Conservation (phyloP, 2,888 invertebrate genomes). For the Quadroppia sp. region DNA sequence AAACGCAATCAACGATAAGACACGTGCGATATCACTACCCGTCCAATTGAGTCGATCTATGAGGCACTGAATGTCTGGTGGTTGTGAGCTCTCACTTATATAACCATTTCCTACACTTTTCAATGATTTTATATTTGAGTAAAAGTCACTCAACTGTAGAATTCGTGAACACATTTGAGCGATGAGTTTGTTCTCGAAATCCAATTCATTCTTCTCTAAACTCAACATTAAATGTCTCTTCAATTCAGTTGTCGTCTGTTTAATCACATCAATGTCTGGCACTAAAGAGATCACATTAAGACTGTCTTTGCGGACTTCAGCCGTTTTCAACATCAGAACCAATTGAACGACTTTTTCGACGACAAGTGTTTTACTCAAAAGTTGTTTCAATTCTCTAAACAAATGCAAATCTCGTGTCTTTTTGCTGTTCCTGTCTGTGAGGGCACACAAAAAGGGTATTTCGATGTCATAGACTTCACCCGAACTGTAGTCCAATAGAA, state of each 20-base stretch:
- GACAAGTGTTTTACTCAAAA: not conserved
- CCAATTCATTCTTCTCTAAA: slow-evolving; percentile 49
- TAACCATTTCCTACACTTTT: not conserved
- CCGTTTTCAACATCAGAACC: slow-evolving; percentile 36
- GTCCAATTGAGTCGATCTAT: slow-evolving; percentile 34
- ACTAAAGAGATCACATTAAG: slow-evolving; percentile 6
- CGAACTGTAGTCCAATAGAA: slow-evolving; percentile 71
- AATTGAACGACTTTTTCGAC: slow-evolving; percentile 12
- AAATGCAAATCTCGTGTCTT: slow-evolving; percentile 81
- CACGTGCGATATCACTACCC: slow-evolving; percentile 41
- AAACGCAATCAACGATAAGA: slow-evolving; percentile 39
- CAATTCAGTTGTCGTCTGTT: not conserved
- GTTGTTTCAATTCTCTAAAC: slow-evolving; percentile 62
- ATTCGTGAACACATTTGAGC: slow-evolving; percentile 52
- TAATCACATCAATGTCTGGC: slow-evolving; percentile 9
- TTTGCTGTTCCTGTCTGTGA: slow-evolving; percentile 67
- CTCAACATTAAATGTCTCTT: slow-evolving; percentile 18
- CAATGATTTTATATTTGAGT: slow-evolving; percentile 48
- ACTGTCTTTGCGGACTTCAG: slow-evolving; percentile 35
- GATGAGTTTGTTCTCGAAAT: slow-evolving; percentile 53
- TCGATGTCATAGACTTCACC: slow-evolving; percentile 74
- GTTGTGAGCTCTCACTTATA: slow-evolving; percentile 4
- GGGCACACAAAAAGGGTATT: slow-evolving; percentile 85
- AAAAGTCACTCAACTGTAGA: slow-evolving; percentile 51
- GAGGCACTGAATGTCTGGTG: slow-evolving; percentile 40